Conservation (phyloP, 2,888 invertebrate species). For the Linnaemya tessellans region DNA sequence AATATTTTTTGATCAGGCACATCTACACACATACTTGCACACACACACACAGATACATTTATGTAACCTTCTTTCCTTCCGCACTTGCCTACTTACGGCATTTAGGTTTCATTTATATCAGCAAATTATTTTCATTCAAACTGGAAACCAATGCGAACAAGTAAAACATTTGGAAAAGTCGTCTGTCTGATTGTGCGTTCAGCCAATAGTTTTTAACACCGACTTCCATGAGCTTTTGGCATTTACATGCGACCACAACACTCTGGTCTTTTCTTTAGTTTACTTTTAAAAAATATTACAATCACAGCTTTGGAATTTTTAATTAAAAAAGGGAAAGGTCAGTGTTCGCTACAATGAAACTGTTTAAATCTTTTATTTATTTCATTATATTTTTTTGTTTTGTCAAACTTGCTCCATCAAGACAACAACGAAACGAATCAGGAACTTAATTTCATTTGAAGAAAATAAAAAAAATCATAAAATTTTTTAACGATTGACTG, state of each 20-base stretch:
- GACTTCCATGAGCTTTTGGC: not conserved
- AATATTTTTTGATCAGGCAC: constrained; percentile 31
- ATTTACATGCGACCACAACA: not conserved
- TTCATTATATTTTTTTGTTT: not conserved
- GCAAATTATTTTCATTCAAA: not conserved
- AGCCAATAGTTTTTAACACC: not conserved
- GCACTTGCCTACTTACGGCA: constrained; percentile 20
- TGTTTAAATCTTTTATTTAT: constrained; percentile 2
- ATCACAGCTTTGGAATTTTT: constrained; percentile 6
- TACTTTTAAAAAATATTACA: not conserved
- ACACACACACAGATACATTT: not conserved
- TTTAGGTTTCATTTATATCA: constrained; percentile 31
- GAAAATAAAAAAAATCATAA: constrained; percentile 32
- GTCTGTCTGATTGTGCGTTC: no score
- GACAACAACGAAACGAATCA: constrained; percentile 18
- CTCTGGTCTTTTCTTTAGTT: not conserved
- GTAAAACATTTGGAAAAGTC: not conserved
- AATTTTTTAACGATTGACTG: constrained; percentile 40
- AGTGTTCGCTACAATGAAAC: constrained; percentile 56
- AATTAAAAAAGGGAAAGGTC: constrained; percentile 59
- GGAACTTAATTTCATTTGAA: constrained; percentile 54
- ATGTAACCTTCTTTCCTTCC: constrained; percentile 42
- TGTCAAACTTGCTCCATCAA: constrained; percentile 13
- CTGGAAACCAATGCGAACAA: not conserved
- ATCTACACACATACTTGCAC: not conserved